Evolutionary conservation across 1,140 invertebrate species (phyloP), one percentile per base, ranked within the genome.

Genomic region (Agraylea sexmaculata): DNA sequence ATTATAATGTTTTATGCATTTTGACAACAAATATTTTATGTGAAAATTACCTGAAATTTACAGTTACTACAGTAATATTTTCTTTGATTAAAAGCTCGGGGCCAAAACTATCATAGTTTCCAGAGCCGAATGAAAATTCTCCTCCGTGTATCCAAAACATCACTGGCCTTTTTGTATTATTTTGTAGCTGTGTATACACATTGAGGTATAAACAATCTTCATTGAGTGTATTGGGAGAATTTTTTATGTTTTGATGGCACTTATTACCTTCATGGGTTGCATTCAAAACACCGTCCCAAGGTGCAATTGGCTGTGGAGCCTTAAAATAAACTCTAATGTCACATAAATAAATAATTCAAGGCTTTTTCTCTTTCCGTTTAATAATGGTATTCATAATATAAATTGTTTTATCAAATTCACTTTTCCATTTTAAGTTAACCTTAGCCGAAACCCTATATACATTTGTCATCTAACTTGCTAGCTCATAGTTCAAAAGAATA

Each of bases 161-260:
- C 2, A 40, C 32, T 4, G 41, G 35, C 3, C 3, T 11, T 11
- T 3, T 11, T 7, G 4, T 13, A 4, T 8, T 15, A 2, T 11
- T 4, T 11, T 25, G 16, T 4, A 16, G 25, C 11, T 18, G 22
- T 7, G 39, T 42, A 31, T 42, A 45, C 4, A 45, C 25, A 35
- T 41, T 33, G 20, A 45, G 7, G n/a, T 20, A 42, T 10, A 45
- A 27, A 28, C 43, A 45, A 22, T 45, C 39, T 42, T 45, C 43
- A 36, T 39, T 42, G 23, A 30, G 10, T 20, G 6, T 4, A n/a
- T 8, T 15, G 3, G 2, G 6, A 10, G 19, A 31, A 12, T 15
- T 8, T 25, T 37, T 6, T 6, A 6, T 4, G 5, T 13, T 11
- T 36, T 49, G 46, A 19, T 15, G 20, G 21, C 46, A 46, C 2